phyloP scores from a whole-genome alignment of 2,113 vertebrate species.

The Malaclemys terrapin region DNA sequence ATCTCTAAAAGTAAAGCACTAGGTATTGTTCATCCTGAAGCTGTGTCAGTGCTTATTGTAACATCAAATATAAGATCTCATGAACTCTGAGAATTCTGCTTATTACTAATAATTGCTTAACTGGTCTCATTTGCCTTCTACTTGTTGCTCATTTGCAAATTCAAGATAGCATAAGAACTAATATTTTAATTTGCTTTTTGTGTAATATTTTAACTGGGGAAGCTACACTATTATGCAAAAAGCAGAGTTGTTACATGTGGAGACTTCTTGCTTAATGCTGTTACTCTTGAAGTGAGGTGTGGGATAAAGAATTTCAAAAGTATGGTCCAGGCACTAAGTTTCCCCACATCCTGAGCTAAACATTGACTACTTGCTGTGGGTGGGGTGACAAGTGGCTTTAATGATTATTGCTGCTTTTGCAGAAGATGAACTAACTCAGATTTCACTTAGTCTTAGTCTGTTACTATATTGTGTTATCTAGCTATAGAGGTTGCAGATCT shows the following conservation, averaged over 20 bases:
- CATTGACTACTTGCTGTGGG: background rate
- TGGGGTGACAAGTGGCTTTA: background rate
- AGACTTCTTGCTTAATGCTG: background rate
- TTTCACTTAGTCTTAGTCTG: background rate
- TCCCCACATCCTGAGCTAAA: background rate
- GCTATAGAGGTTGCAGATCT: background rate
- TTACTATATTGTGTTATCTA: background rate
- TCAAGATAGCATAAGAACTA: background rate
- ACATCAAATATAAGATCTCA: background rate
- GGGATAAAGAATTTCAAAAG: background rate
- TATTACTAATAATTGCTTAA: background rate
- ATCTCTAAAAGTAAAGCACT: background rate
- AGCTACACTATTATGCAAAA: too few species aligned
- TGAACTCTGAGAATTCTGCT: background rate
- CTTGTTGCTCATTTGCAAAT: background rate
- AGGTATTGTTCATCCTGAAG: background rate
- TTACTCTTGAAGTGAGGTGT: background rate
- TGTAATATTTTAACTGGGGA: background rate
- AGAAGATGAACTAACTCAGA: too few species aligned
- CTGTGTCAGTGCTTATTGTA: background rate
- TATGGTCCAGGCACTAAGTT: background rate
- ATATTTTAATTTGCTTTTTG: background rate
- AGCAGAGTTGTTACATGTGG: background rate
- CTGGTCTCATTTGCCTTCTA: background rate
- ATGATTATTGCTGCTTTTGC: background rate